These are phyloP conservation scores for Brachionus sp. DNA, from an alignment of 1,140 invertebrate genomes.

Conservation along the genomic window DNA sequence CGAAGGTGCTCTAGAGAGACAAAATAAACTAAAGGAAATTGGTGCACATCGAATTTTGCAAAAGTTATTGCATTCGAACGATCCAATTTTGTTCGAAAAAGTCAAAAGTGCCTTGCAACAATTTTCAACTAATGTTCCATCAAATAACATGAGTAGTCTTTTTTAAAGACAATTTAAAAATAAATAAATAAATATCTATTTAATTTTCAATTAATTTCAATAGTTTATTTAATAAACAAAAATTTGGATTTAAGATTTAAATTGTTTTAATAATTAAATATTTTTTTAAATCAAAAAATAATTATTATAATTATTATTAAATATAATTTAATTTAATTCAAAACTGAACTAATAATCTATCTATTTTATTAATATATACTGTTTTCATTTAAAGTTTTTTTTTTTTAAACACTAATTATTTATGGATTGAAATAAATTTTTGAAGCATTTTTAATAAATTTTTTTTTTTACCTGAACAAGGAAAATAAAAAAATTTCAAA, in stretches of 20 bases:
- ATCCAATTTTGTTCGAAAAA: slow-evolving; percentile 43
- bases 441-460: neutral
- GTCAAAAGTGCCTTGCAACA: slow-evolving; percentile 38
- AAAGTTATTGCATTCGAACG: slow-evolving; percentile 38
- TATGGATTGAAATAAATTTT: slow-evolving; percentile 1
- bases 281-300: neutral
- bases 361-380: neutral
- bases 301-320: neutral
- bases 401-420: slow-evolving; percentile 21
- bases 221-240: slow-evolving; percentile 10
- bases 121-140: slow-evolving; percentile 23
- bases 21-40: slow-evolving; percentile 36
- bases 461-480: neutral
- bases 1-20: slow-evolving; percentile 35
- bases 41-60: slow-evolving; percentile 38
- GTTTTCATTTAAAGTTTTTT: neutral
- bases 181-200: neutral
- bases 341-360: neutral
- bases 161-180: neutral
- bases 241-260: neutral
- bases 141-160: neutral
- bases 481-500: neutral
- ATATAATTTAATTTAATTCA: neutral
- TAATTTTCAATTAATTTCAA: slow-evolving; percentile 5
- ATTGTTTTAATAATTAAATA: slow-evolving; percentile 12